Evolutionary conservation across 2,888 invertebrate genomes (phyloP).

Genomic region (Caenorhabditis sinica): DNA sequence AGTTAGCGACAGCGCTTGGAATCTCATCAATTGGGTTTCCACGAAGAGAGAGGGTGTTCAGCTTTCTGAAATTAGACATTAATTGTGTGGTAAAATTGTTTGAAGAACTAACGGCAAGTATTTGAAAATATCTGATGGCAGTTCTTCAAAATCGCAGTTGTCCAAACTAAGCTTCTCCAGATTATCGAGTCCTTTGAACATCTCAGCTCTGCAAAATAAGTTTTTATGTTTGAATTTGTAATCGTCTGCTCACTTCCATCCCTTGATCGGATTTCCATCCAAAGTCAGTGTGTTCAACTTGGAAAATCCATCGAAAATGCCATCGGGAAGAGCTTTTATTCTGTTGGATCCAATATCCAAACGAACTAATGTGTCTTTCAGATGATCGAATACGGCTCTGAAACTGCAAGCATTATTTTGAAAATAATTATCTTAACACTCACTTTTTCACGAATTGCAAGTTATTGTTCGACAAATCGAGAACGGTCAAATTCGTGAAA

Average conservation of each 20-base stretch:
- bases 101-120: slow-evolving; percentile 71
- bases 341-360: slow-evolving; percentile 67
- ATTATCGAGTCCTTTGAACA: slow-evolving; percentile 73
- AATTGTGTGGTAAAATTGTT: no score
- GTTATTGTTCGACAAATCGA: slow-evolving; percentile 64
- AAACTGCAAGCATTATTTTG: no score
- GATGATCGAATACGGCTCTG: slow-evolving; percentile 49
- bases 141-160: slow-evolving; percentile 66
- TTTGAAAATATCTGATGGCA: slow-evolving; percentile 74
- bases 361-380: slow-evolving; percentile 59
- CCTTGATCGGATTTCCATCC: slow-evolving; percentile 70
- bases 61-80: slow-evolving; percentile 67
- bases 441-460: slow-evolving; percentile 64
- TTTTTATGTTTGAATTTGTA: background rate
- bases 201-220: slow-evolving; percentile 56
- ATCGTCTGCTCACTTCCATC: slow-evolving; percentile 27
- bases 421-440: background rate
- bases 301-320: slow-evolving; percentile 44
- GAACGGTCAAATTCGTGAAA: slow-evolving; percentile 59
- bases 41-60: slow-evolving; percentile 72
- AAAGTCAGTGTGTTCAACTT: slow-evolving; percentile 71
- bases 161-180: slow-evolving; percentile 77
- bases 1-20: slow-evolving; percentile 71
- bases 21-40: slow-evolving; percentile 71
- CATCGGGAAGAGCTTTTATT: slow-evolving; percentile 44